Base-by-base conservation (phyloP, 1,140 invertebrate genomes). In the Ips nitidus region DNA sequence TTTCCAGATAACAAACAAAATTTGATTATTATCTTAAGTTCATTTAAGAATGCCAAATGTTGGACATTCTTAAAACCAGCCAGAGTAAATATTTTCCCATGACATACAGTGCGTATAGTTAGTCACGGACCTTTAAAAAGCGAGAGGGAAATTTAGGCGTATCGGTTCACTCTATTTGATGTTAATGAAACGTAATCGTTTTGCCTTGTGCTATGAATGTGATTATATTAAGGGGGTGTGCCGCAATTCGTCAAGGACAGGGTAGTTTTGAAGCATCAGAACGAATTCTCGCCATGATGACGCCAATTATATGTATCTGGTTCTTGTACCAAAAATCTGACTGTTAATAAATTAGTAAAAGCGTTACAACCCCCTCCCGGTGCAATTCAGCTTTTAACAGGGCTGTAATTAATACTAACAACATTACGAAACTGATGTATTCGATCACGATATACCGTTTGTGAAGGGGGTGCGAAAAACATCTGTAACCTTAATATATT, bases 201-300 rank as follows among this genome's bases (percentile, higher is more conserved):
- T 47, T 47, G n/a, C 4, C n/a, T 47, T 4, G 45, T 47, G 45
- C 45, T 5, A 47, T 47, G 4, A n/a, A 47, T 47, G 45, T 22
- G 22, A 22, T 22, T 5, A 5, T 47, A 47, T 47, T 47, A n/a
- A 47, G n/a, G 45, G 45, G 45, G 45, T 47, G 45, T 47, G 45
- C 45, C 45, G n/a, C 45, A n/a, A 47, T 47, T 47, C 4, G 45
- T 47, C n/a, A 22, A 22, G 22, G 22, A 47, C 45, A 47, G 45
- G 4, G 45, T 47, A 47, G n/a, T 5, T 47, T n/a, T 47, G n/a
- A 47, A 47, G 45, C 4, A 47, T 4, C n/a, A n/a, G 4, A 47
- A 47, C 45, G 45, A 47, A 47, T 47, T 47, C 45, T 47, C n/a
- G 45, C n/a, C n/a, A 47, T 47, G 45, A 47, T 47, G 45, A 47